Percentiles rank a stretch among this genome's conserved stretches.
These are phyloP conservation scores for Botia kubotai DNA, from an alignment of 2,797 vertebrate species.

Conservation along the genomic window DNA sequence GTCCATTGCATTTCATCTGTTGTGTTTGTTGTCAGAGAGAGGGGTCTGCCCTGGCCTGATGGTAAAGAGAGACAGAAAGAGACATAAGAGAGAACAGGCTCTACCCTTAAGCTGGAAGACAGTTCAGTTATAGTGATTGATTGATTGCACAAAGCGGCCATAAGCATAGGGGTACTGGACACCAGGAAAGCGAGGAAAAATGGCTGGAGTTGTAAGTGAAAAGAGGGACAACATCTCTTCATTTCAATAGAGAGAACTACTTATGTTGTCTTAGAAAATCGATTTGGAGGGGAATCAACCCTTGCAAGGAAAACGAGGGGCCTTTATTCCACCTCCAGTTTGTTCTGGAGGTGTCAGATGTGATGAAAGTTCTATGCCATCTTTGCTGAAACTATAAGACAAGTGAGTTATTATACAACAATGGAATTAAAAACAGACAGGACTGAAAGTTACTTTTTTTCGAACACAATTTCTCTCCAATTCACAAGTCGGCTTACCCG, in stretches of 20 bases:
- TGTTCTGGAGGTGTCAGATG: constrained; percentile 35
- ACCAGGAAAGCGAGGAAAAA: constrained; percentile 43
- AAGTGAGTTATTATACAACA: constrained; percentile 44
- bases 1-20: constrained; percentile 13
- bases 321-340: constrained; percentile 18
- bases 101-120: constrained; percentile 29
- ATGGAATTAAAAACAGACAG: constrained; percentile 4
- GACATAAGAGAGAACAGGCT: background rate
- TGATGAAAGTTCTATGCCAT: constrained; percentile 26
- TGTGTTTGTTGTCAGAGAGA: constrained; percentile 5
- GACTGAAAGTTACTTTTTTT: background rate
- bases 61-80: background rate
- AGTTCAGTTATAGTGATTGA: constrained; percentile 54
- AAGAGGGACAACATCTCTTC: constrained; percentile 41
- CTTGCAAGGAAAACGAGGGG: constrained; percentile 28
- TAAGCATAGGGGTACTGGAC: constrained; percentile 51
- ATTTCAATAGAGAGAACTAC: constrained; percentile 47
- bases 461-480: background rate
- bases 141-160: constrained; percentile 57
- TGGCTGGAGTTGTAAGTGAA: constrained; percentile 35
- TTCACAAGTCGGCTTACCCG: background rate
- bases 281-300: constrained; percentile 38
- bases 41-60: background rate
- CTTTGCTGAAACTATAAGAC: constrained; percentile 35
- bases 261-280: constrained; percentile 52